Evolutionary conservation across 2,113 vertebrate genomes (phyloP).

Genomic region (Sorex fumeus): DNA sequence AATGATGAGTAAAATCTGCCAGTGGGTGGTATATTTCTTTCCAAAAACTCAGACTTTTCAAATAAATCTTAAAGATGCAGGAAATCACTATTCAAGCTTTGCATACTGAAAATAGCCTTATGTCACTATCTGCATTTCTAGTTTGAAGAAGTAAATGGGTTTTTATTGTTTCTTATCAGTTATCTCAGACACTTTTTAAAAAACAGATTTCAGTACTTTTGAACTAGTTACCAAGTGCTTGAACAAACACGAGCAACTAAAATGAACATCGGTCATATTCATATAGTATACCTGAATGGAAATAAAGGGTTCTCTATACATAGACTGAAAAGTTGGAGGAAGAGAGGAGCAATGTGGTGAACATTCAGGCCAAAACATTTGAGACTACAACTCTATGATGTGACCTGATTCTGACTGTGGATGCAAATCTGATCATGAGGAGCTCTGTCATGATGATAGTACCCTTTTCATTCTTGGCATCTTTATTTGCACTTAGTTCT

Average conservation of each 20-base stretch:
- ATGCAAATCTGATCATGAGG: too few relatives aligned
- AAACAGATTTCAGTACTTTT: slow-evolving; percentile 61
- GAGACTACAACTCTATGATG: rapidly evolving
- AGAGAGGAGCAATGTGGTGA: background rate
- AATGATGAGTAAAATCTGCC: slow-evolving; percentile 74
- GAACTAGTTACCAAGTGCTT: slow-evolving; percentile 21
- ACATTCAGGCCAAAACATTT: rapidly evolving
- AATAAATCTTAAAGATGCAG: slow-evolving; percentile 65
- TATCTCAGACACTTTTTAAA: slow-evolving; percentile 24
- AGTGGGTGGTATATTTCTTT: slow-evolving; percentile 75
- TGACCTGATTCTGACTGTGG: rapidly evolving
- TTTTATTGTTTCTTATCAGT: slow-evolving; percentile 63
- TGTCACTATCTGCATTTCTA: slow-evolving; percentile 16
- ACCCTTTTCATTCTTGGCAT: background rate
- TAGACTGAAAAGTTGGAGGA: background rate
- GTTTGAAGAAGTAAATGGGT: slow-evolving; percentile 40
- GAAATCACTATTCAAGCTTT: slow-evolving; percentile 53
- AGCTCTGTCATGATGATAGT: background rate
- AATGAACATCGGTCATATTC: background rate
- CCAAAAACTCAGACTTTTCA: slow-evolving; percentile 24
- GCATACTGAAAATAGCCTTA: slow-evolving; percentile 17
- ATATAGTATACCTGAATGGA: background rate
- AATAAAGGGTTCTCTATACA: background rate
- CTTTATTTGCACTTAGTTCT: background rate
- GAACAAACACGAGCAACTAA: slow-evolving; percentile 6